Base-by-base conservation (phyloP, 2,888 invertebrate genomes). In the Drosophila merina region DNA sequence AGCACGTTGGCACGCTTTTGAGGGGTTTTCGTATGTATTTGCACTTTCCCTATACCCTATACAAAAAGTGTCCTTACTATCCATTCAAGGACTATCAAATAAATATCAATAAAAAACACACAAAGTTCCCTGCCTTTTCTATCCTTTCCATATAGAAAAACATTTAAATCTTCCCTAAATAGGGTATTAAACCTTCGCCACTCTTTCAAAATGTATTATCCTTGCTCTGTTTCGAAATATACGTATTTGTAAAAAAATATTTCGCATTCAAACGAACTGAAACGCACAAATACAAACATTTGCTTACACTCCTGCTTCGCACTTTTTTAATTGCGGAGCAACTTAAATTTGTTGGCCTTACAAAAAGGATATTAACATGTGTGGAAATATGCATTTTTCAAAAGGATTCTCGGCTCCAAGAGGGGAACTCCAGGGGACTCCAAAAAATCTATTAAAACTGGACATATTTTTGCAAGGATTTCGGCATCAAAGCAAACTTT, bases 221-320 rank as follows among this genome's bases (percentile, higher is more conserved):
- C 33, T n/a, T 33, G n/a, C n/a, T n/a, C 40, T 40, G n/a, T 42
- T 42, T 8, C 40, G 40, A 42, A 20, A 12, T 31, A 51, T 75
- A 28, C 28, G 28, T 28, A 79, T 75, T 83, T 81, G 84, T 72
- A 55, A 83, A 79, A 36, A 79, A 83, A 86, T 77, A 77, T 79
- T 80, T 75, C 73, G 60, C 81, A 86, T 86, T 81, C 80, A 86
- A 86, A 70, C 75, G 72, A 54, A 72, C 67, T 68, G 83, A 76
- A 84, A 80, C 80, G 77, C 73, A 77, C 75, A 83, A 83, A 86
- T 64, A 70, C 84, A 81, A 81, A 86, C 77, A 83, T 83, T 79
- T 75, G 67, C 69, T 49, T 77, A 57, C 70, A 63, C 64, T 64
- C 58, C 58, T 45, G 14, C 14, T 76, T 79, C 57, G 62, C 60